Evolutionary conservation across 2,888 invertebrate genomes (phyloP).

Genomic region (Watsonalla cultraria): DNA sequence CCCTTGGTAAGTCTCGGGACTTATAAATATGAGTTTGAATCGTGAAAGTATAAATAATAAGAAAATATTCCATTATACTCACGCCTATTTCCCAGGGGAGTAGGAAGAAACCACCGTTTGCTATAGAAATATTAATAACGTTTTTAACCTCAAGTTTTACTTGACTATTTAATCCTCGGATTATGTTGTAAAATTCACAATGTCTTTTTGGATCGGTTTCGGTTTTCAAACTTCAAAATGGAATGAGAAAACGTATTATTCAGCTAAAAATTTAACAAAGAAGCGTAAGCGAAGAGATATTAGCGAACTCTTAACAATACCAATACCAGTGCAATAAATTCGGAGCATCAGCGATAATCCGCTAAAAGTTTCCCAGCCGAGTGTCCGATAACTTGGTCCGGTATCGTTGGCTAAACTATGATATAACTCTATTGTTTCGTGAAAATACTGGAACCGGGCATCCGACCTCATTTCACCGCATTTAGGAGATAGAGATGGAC

Average conservation of each 20-base stretch:
- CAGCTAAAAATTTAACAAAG: neutral
- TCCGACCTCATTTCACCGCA: conserved; percentile 37
- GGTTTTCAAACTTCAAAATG: neutral
- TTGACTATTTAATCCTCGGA: no score
- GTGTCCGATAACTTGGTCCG: conserved; percentile 45
- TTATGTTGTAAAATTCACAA: no score
- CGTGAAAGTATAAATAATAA: no score
- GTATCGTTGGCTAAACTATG: conserved; percentile 18
- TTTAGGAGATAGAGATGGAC: conserved; percentile 25
- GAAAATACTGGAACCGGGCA: conserved; percentile 31
- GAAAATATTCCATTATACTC: no score
- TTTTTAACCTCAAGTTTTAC: no score
- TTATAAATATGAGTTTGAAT: no score
- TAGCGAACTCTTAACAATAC: conserved; percentile 43
- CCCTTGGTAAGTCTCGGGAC: no score
- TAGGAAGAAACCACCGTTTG: no score
- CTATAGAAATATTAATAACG: no score
- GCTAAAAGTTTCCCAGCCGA: conserved; percentile 40
- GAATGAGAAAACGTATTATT: neutral
- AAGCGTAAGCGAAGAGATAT: conserved; percentile 20
- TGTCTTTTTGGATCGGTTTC: neutral
- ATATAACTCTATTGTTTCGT: conserved; percentile 42
- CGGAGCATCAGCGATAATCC: conserved; percentile 52
- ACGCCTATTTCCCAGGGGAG: no score
- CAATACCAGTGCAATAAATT: conserved; percentile 53